phyloP scores from a whole-genome alignment of 2,797 vertebrate species.

The Anomalospiza imberbis region DNA sequence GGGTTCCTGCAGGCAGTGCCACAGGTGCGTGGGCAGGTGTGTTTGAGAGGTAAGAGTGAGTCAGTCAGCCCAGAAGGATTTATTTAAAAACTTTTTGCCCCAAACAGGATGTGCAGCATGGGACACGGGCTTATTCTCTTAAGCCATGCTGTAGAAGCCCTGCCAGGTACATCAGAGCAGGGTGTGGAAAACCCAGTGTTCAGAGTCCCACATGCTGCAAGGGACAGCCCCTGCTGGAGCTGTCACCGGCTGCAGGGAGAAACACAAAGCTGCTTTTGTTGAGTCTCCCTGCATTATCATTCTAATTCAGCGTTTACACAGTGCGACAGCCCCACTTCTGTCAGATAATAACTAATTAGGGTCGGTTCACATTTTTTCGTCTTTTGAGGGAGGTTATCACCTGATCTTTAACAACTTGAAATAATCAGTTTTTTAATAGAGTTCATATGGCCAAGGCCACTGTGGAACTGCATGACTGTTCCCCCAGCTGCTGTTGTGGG shows the following conservation, averaged over 20 bases:
- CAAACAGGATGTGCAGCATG: background rate
- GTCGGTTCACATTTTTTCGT: background rate
- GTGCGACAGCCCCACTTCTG: background rate
- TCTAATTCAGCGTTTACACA: background rate
- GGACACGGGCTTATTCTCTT: background rate
- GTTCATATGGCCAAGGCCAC: background rate
- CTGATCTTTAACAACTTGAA: background rate
- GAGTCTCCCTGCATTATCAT: background rate
- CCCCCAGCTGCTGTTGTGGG: background rate
- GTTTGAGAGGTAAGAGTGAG: background rate
- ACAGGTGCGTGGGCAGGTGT: fast-evolving
- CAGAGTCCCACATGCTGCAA: fast-evolving
- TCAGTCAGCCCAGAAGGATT: background rate
- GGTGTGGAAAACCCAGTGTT: fast-evolving
- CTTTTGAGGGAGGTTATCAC: background rate
- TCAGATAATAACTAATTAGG: background rate
- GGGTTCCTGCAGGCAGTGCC: background rate
- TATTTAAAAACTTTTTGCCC: background rate
- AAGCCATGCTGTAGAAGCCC: fast-evolving
- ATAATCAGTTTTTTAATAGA: slow-evolving; percentile 13
- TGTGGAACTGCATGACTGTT: background rate
- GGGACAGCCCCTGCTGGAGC: background rate
- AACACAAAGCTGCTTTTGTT: background rate
- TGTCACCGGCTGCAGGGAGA: background rate
- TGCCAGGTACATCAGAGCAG: background rate